A percentile compares a stretch with the other conserved stretches of the same genome.
Conservation (phyloP, 2,888 invertebrate genomes). For the Cantharis rustica region DNA sequence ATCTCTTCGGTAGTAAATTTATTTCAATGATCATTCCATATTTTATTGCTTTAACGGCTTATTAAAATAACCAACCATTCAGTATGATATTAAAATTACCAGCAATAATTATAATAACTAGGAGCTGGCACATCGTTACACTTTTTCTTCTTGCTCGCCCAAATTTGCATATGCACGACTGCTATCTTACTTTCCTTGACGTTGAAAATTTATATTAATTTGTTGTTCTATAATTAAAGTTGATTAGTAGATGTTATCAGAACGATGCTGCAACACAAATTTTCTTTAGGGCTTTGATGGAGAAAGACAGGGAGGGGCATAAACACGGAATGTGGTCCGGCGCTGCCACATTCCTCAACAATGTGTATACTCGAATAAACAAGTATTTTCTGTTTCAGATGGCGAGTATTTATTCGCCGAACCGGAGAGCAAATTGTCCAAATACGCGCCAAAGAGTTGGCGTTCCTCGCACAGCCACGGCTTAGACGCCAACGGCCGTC, state of each 20-base stretch:
- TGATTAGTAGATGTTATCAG: conserved; percentile 46
- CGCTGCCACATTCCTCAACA: conserved; percentile 51
- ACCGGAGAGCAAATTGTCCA: conserved; percentile 92
- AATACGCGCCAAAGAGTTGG: conserved; percentile 96
- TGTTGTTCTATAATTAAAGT: conserved; percentile 36
- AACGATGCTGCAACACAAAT: conserved; percentile 37
- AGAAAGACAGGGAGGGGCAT: conserved; percentile 31
- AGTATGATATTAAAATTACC: conserved; percentile 2
- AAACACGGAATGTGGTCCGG: conserved; percentile 51
- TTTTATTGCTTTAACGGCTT: background rate
- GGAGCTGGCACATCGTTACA: background rate
- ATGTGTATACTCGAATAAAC: conserved; percentile 28
- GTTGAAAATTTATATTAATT: conserved; percentile 14
- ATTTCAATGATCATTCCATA: conserved; percentile 21
- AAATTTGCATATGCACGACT: background rate
- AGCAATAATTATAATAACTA: background rate
- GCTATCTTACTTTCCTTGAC: background rate
- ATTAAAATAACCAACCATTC: conserved; percentile 4
- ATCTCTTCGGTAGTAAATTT: conserved; percentile 25
- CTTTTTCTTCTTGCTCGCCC: background rate
- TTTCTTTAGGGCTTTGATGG: conserved; percentile 28
- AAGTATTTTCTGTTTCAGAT: conserved; percentile 68
- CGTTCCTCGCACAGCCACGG: conserved; percentile 92
- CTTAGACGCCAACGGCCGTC: conserved; percentile 87
- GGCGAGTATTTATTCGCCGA: conserved; percentile 96